Evolutionary conservation across 2,888 invertebrate species (phyloP).

Genomic region (Ichneumoninae sp.): DNA sequence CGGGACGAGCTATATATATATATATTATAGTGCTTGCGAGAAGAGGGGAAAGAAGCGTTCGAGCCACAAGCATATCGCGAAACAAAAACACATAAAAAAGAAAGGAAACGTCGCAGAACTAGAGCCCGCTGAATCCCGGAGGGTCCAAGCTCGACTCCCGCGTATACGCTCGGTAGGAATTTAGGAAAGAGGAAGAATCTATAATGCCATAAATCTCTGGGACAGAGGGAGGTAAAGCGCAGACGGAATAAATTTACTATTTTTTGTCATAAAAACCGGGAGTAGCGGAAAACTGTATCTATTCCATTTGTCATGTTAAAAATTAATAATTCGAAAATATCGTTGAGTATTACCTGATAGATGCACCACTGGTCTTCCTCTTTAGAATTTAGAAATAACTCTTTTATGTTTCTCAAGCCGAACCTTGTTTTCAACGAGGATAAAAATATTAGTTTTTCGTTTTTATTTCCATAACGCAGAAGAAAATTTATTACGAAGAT

Average conservation of each 20-base stretch:
- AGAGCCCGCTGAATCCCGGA: slow-evolving; percentile 58
- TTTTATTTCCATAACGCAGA: too few relatives aligned
- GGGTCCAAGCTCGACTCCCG: slow-evolving; percentile 69
- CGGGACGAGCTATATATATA: slow-evolving; percentile 15
- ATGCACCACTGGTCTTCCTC: too few relatives aligned
- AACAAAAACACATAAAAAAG: slow-evolving; percentile 71
- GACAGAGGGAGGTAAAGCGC: slow-evolving; percentile 65
- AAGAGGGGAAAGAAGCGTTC: slow-evolving; percentile 57
- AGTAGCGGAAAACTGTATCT: slow-evolving; percentile 54
- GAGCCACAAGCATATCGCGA: slow-evolving; percentile 63
- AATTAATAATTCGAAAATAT: neutral
- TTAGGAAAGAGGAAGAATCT: slow-evolving; percentile 78
- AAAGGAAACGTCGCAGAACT: slow-evolving; percentile 67
- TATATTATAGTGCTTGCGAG: slow-evolving; percentile 40
- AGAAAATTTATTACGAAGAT: too few relatives aligned
- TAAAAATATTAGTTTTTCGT: too few relatives aligned
- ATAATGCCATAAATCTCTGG: slow-evolving; percentile 82
- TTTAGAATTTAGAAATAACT: too few relatives aligned
- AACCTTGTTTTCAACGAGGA: too few relatives aligned
- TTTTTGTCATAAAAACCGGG: slow-evolving; percentile 71
- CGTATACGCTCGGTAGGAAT: slow-evolving; percentile 65
- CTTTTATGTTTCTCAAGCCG: too few relatives aligned
- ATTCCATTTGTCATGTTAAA: slow-evolving; percentile 16
- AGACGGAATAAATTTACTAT: slow-evolving; percentile 75
- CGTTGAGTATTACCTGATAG: too few relatives aligned